phyloP scores from a whole-genome alignment of 2,888 invertebrate genomes.

The Nyleta sp. region DNA sequence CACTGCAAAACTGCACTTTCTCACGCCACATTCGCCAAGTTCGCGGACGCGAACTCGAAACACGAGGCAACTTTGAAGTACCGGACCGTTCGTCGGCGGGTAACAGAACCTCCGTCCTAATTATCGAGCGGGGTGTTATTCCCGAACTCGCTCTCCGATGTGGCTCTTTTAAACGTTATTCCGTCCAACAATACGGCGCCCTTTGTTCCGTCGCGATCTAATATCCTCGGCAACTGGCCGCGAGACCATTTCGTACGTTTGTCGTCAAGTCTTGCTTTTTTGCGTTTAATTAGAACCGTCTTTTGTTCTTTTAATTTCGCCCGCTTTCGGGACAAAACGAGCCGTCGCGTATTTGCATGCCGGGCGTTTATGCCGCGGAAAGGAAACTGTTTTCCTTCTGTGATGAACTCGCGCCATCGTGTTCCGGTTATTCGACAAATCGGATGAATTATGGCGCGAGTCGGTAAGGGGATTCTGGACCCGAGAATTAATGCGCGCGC shows the following conservation, averaged over 20 bases:
- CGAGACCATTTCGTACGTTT: background rate
- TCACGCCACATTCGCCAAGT: conserved; percentile 67
- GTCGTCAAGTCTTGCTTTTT: background rate
- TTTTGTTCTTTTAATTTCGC: conserved; percentile 14
- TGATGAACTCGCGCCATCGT: no score
- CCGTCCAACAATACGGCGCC: conserved; percentile 5
- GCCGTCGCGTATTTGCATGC: no score
- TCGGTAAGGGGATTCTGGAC: no score
- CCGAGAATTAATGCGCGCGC: no score
- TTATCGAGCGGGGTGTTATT: conserved; percentile 11
- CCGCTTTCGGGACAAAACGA: background rate
- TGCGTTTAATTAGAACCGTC: conserved; percentile 12
- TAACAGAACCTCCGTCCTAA: background rate
- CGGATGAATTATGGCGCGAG: no score
- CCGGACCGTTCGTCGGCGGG: background rate
- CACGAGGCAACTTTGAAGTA: conserved; percentile 39
- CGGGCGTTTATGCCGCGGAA: background rate
- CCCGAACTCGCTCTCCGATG: background rate
- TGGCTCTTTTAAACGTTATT: conserved; percentile 9
- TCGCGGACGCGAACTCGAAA: conserved; percentile 69
- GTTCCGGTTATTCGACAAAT: no score
- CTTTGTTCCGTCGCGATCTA: conserved; percentile 5
- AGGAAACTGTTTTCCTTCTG: no score
- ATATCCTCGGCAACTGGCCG: background rate
- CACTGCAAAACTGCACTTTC: conserved; percentile 73